phyloP scores from a whole-genome alignment of 2,113 vertebrate species.

The Cyphomyrus discorhynchus region DNA sequence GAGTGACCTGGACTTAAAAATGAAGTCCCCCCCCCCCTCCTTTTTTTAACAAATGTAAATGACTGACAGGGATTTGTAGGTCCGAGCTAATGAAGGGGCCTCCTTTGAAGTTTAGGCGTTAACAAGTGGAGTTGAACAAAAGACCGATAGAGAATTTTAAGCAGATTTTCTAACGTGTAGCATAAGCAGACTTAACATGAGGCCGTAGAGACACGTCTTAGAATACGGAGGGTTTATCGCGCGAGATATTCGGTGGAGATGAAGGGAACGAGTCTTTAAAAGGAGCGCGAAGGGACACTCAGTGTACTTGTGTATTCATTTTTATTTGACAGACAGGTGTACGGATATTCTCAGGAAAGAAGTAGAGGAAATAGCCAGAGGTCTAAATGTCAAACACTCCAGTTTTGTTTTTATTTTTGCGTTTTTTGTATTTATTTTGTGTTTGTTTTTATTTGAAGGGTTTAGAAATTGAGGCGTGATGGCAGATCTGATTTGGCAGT shows the following conservation, averaged over 20 bases:
- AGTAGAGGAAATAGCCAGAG: background rate
- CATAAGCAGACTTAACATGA: slow-evolving; percentile 62
- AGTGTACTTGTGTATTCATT: slow-evolving; percentile 40
- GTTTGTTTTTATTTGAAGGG: slow-evolving; percentile 42
- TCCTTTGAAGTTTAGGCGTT: slow-evolving; percentile 57
- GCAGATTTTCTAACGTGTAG: slow-evolving; percentile 59
- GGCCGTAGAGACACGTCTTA: slow-evolving; percentile 57
- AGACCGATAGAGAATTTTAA: slow-evolving; percentile 67
- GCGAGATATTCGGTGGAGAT: slow-evolving; percentile 49
- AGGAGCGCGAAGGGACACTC: slow-evolving; percentile 26
- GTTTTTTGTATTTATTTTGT: background rate
- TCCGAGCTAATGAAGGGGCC: slow-evolving; percentile 59
- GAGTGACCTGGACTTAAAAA: background rate
- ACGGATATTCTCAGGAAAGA: slow-evolving; percentile 8
- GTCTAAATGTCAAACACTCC: background rate
- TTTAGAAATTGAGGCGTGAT: slow-evolving; percentile 81
- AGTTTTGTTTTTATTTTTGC: background rate
- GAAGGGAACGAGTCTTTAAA: slow-evolving; percentile 22
- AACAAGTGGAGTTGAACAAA: slow-evolving; percentile 71
- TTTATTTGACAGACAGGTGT: slow-evolving; percentile 30
- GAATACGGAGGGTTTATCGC: slow-evolving; percentile 58
- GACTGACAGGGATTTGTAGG: slow-evolving; percentile 55
- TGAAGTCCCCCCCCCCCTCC: background rate
- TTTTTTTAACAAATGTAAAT: slow-evolving; percentile 33
- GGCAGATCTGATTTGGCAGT: slow-evolving; percentile 65